These are phyloP conservation scores for Pionites leucogaster DNA, from an alignment of 2,113 vertebrate species.

Conservation along the genomic window DNA sequence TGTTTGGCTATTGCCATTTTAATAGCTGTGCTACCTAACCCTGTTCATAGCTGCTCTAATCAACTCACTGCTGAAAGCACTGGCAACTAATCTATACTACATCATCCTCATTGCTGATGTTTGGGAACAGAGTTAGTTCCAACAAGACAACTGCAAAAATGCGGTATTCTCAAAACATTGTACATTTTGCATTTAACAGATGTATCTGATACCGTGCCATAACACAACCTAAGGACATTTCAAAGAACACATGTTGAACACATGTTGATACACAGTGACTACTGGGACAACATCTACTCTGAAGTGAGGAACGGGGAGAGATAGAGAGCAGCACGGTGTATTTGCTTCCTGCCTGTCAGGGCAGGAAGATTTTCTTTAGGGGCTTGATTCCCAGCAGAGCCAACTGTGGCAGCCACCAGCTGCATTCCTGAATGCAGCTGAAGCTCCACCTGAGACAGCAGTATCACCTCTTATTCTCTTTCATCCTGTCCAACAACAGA, in stretches of 20 bases:
- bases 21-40: background rate
- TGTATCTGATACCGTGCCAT: too few species aligned
- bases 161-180: background rate
- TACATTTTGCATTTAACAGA: background rate
- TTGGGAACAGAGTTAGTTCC: background rate
- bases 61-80: background rate
- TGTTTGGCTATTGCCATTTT: background rate
- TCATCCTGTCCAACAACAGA: background rate
- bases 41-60: background rate
- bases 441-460: background rate
- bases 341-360: background rate
- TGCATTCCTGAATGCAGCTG: background rate
- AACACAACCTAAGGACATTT: background rate
- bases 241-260: background rate
- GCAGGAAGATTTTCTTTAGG: background rate
- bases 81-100: background rate
- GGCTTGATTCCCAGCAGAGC: background rate
- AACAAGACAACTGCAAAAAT: background rate
- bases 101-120: background rate
- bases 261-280: too few species aligned
- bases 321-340: background rate
- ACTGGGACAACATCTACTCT: fast-evolving
- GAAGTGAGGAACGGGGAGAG: background rate
- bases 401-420: background rate
- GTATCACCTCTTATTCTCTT: background rate